Evolutionary conservation across 2,797 vertebrate genomes (phyloP).

Genomic region (Acanthiza pusilla): DNA sequence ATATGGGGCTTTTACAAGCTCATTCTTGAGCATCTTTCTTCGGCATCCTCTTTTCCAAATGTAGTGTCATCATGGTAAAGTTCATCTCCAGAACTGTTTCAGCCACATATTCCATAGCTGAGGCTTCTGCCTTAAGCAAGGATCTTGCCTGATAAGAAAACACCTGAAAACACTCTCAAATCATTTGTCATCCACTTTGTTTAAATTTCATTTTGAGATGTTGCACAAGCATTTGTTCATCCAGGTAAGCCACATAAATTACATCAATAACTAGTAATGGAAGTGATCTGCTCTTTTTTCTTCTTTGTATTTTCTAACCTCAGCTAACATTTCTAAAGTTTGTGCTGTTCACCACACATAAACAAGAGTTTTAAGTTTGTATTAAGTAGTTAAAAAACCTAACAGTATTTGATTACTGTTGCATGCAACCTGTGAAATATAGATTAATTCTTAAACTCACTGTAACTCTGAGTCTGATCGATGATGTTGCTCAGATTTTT

Average conservation of each 20-base stretch:
- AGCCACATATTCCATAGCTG: neutral
- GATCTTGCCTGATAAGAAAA: neutral
- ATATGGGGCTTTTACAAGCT: slow-evolving; percentile 48
- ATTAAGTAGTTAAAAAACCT: neutral
- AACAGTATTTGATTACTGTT: neutral
- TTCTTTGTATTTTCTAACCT: neutral
- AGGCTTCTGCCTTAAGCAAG: neutral
- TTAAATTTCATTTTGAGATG: neutral
- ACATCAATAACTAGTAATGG: neutral
- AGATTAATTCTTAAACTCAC: neutral
- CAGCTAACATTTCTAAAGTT: neutral
- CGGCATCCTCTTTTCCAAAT: slow-evolving; percentile 13
- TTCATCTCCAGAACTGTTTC: neutral
- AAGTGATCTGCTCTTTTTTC: neutral
- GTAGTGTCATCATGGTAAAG: neutral
- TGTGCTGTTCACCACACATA: neutral
- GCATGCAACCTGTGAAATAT: neutral
- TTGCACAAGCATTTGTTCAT: neutral
- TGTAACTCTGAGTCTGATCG: neutral
- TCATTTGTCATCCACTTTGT: neutral
- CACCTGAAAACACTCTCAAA: neutral
- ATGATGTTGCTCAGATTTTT: neutral
- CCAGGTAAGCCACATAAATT: neutral
- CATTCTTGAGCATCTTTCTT: slow-evolving; percentile 47
- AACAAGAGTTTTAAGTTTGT: neutral